Percentiles rank a stretch among this genome's conserved stretches.
Conservation (phyloP, 37 sponge, comb jelly and placozoan species). For the Ianthella basta region DNA sequence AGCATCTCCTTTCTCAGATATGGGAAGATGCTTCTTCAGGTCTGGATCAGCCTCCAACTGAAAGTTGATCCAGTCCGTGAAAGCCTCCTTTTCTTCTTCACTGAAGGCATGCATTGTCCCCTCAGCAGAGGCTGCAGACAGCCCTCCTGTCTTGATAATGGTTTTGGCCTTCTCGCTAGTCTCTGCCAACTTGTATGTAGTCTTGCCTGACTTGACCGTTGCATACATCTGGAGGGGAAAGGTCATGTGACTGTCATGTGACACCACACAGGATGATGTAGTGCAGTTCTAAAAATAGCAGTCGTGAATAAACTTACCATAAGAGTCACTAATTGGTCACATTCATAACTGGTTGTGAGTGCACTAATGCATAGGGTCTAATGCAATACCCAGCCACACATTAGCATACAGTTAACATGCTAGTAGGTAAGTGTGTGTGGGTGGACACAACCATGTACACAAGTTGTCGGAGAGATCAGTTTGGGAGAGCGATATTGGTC, state of each 20-base stretch:
- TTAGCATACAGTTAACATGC: too few species aligned
- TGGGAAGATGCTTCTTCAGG: conserved; percentile 64
- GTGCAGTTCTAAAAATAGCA: neutral
- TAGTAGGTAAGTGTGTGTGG: too few species aligned
- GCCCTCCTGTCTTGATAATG: conserved; percentile 72
- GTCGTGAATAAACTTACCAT: neutral
- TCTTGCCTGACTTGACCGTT: conserved; percentile 63
- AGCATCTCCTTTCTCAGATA: conserved; percentile 71
- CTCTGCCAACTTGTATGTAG: conserved; percentile 63
- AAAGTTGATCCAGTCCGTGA: conserved; percentile 97
- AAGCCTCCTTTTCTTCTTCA: conserved; percentile 94
- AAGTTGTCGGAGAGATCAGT: too few species aligned
- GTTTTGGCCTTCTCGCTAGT: conserved; percentile 82
- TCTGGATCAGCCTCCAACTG: conserved; percentile 81
- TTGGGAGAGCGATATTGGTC: too few species aligned
- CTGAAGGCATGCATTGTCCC: conserved; percentile 90
- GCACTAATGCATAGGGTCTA: too few species aligned
- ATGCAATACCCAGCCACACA: too few species aligned
- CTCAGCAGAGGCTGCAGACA: conserved; percentile 79
- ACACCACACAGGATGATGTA: neutral
- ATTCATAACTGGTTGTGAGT: too few species aligned
- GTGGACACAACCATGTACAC: too few species aligned
- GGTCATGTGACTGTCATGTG: too few species aligned
- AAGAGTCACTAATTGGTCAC: neutral
- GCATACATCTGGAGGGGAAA: conserved; percentile 67